Evolutionary conservation across 2,888 invertebrate species (phyloP).

Genomic region (Micoletzkya japonica): DNA sequence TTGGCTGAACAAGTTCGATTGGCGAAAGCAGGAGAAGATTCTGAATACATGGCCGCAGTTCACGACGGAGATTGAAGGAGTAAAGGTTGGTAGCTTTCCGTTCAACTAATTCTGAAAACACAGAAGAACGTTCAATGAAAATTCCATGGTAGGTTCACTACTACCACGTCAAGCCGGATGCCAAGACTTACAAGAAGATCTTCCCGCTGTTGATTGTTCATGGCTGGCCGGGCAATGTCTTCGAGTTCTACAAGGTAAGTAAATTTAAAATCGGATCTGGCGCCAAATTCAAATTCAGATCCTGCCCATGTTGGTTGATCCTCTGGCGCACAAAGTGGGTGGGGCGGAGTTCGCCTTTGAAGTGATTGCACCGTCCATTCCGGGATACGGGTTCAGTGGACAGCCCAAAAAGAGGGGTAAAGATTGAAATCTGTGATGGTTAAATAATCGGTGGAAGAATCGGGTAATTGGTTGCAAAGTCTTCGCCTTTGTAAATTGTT

Average conservation of each 20-base stretch:
- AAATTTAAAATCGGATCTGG: too few species aligned
- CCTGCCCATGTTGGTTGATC: slow-evolving; percentile 68
- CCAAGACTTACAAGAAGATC: slow-evolving; percentile 54
- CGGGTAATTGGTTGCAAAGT: too few species aligned
- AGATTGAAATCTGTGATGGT: too few species aligned
- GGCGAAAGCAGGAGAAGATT: slow-evolving; percentile 73
- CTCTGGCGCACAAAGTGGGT: slow-evolving; percentile 62
- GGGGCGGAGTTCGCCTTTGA: slow-evolving; percentile 61
- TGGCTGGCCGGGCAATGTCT: slow-evolving; percentile 84
- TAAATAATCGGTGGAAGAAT: too few species aligned
- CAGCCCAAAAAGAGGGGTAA: slow-evolving; percentile 72
- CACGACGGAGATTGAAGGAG: slow-evolving; percentile 77
- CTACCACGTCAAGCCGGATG: slow-evolving; percentile 73
- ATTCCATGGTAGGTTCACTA: slow-evolving; percentile 73
- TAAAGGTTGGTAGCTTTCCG: slow-evolving; percentile 39
- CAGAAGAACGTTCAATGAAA: too few species aligned
- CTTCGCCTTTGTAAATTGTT: too few species aligned
- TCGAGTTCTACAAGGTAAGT: slow-evolving; percentile 68
- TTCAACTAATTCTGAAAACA: too few species aligned
- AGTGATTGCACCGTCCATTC: slow-evolving; percentile 69
- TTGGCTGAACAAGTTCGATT: slow-evolving; percentile 79
- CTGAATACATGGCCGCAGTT: slow-evolving; percentile 79
- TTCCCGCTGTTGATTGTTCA: slow-evolving; percentile 76
- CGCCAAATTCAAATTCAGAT: too few species aligned
- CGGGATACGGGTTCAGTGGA: slow-evolving; percentile 70